Evolutionary conservation across 2,113 vertebrate species (phyloP).

Genomic region (Urocynchramus pylzowi): DNA sequence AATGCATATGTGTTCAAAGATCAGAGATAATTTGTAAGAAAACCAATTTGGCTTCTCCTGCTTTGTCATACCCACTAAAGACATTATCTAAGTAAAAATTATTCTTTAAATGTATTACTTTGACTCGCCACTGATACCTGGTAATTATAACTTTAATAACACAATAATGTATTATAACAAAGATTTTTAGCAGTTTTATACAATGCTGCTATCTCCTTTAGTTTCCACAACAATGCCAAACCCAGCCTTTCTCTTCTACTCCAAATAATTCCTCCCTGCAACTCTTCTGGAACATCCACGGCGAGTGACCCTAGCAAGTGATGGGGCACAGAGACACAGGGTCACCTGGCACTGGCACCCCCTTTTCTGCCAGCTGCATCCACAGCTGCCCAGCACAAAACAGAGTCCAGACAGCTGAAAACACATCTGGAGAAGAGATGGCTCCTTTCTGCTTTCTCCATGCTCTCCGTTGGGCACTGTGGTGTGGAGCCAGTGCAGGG

Average conservation of each 20-base stretch:
- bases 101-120: not conserved
- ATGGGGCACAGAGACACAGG: fast-evolving
- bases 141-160: conserved; percentile 18
- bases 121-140: not conserved
- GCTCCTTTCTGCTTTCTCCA: not conserved
- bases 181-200: not conserved
- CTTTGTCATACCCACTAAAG: not conserved
- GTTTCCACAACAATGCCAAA: not conserved
- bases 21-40: conserved; percentile 21
- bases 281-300: fast-evolving
- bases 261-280: not conserved
- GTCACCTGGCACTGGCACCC: not conserved
- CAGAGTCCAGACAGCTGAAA: not conserved
- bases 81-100: not conserved
- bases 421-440: not conserved
- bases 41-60: not conserved
- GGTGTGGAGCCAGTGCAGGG: fast-evolving
- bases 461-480: fast-evolving
- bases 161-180: not conserved
- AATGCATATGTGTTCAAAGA: conserved; percentile 14
- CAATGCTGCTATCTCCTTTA: not conserved
- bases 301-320: fast-evolving
- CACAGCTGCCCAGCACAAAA: not conserved
- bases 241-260: not conserved
- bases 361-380: not conserved